Evolutionary conservation across 2,113 vertebrate species (phyloP).

Genomic region (Anhinga anhinga): DNA sequence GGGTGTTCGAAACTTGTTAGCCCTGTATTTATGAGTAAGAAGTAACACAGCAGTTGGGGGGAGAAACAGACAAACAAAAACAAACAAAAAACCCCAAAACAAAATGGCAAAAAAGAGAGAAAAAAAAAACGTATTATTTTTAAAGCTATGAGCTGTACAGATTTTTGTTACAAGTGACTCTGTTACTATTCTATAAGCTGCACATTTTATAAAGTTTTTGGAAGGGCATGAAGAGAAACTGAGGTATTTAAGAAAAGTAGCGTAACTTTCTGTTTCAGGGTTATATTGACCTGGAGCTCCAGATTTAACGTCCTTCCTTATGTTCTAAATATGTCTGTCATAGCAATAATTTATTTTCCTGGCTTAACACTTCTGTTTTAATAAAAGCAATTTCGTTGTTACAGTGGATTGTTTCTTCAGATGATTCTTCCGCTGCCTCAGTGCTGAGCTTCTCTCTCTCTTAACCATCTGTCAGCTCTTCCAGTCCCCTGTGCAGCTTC

Average conservation of each 20-base stretch:
- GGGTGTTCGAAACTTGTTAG: neutral
- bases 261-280: neutral
- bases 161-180: constrained; percentile 65
- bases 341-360: constrained; percentile 70
- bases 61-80: neutral
- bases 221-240: constrained; percentile 20
- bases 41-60: neutral
- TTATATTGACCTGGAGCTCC: constrained; percentile 32
- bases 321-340: constrained; percentile 41
- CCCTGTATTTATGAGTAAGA: constrained; percentile 46
- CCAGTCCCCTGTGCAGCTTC: neutral
- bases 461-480: neutral
- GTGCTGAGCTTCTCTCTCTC: neutral
- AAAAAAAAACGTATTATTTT: constrained; percentile 14
- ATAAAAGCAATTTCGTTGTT: constrained; percentile 46
- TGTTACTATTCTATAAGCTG: constrained; percentile 66
- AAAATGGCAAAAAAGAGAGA: too few relatives aligned
- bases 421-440: neutral
- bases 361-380: constrained; percentile 55
- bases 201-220: constrained; percentile 66
- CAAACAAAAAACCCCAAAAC: too few relatives aligned
- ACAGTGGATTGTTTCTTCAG: neutral
- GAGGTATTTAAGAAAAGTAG: constrained; percentile 56
- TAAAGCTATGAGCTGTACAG: constrained; percentile 72
- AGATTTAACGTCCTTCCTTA: neutral